Conservation (phyloP, 2,797 vertebrate genomes). For the Psittacula echo region DNA sequence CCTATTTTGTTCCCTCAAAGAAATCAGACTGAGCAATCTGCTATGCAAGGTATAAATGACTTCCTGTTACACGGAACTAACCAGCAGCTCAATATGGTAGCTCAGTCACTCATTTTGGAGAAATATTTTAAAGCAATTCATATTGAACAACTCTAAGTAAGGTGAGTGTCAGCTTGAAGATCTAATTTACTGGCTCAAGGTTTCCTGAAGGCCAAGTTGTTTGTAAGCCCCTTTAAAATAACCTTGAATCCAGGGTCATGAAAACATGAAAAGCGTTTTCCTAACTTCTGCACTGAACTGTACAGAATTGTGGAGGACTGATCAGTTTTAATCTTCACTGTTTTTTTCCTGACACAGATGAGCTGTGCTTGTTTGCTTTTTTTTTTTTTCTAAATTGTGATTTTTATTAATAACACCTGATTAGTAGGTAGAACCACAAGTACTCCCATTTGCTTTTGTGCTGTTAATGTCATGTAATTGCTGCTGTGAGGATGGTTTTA, state of each 20-base stretch:
- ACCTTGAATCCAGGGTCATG: not conserved
- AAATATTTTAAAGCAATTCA: constrained; percentile 32
- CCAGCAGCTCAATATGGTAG: not conserved
- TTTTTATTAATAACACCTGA: not conserved
- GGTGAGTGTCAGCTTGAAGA: constrained; percentile 10
- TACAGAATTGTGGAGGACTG: not conserved
- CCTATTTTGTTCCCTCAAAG: not conserved
- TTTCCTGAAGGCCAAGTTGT: not conserved
- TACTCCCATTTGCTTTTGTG: not conserved
- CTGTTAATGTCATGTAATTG: not conserved
- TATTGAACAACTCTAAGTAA: constrained; percentile 28
- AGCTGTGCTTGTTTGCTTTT: not conserved
- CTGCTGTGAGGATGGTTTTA: not conserved
- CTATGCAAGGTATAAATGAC: not conserved
- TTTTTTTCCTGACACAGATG: not conserved
- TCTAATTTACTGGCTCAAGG: not conserved
- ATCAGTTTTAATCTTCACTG: not conserved
- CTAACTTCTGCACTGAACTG: not conserved
- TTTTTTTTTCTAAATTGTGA: not conserved
- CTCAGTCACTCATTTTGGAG: not conserved
- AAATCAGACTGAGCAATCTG: not conserved
- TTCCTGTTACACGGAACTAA: not conserved
- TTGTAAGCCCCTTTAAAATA: not conserved
- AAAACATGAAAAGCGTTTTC: not conserved
- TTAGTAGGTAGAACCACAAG: not conserved